These are phyloP conservation scores for Leucania comma DNA, from an alignment of 2,888 invertebrate species.

Conservation along the genomic window DNA sequence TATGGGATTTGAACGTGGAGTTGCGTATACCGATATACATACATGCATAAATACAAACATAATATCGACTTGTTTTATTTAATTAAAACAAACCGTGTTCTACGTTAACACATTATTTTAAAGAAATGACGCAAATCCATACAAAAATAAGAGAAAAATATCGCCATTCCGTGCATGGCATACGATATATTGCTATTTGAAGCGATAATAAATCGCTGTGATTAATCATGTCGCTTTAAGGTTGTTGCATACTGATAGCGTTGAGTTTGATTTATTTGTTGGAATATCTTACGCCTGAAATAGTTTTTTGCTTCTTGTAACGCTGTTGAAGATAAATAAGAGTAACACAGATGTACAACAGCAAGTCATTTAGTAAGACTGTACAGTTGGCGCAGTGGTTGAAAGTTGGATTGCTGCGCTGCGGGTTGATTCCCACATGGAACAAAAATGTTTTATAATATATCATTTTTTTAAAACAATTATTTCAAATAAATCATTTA, in stretches of 20 bases:
- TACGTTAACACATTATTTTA: constrained; percentile 1
- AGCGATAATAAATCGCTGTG: constrained; percentile 42
- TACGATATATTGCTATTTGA: constrained; percentile 42
- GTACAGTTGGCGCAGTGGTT: too few species aligned
- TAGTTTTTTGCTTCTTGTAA: background rate
- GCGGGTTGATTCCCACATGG: too few species aligned
- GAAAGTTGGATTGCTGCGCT: too few species aligned
- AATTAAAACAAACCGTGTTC: background rate
- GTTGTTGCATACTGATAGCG: constrained; percentile 17
- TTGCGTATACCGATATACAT: too few species aligned
- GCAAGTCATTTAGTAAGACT: too few species aligned
- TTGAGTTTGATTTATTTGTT: constrained; percentile 12
- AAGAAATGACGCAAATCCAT: background rate
- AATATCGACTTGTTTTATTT: background rate
- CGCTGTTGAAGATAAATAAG: background rate
- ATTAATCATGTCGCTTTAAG: constrained; percentile 42
- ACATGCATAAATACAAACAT: too few species aligned
- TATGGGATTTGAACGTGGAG: too few species aligned
- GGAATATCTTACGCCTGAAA: background rate
- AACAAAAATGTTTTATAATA: too few species aligned
- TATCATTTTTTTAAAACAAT: too few species aligned
- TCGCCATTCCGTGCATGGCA: constrained; percentile 8
- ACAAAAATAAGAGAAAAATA: constrained; percentile 26
- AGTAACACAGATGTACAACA: background rate
- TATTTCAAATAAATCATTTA: too few species aligned